Evolutionary conservation across 1,140 invertebrate species (phyloP), one percentile per base, ranked within the genome.

Genomic region (Mercenaria mercenaria): DNA sequence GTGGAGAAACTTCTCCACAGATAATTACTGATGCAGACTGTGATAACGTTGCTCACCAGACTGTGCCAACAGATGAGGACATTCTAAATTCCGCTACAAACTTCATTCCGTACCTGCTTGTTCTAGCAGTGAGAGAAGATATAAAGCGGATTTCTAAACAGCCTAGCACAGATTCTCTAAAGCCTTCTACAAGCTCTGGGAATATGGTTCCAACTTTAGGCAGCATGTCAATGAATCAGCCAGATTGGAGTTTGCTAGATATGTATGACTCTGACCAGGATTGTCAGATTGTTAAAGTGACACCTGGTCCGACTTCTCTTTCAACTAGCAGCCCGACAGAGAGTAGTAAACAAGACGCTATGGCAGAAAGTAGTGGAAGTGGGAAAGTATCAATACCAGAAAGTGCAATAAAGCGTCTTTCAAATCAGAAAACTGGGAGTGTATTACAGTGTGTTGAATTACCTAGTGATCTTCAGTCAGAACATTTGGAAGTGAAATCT

Each of bases 401-500:
- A 50, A 67, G 82, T 81, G 82, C 89, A 88, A 91, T 80, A 83
- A 69, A 74, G 29, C 64, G 72, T n/a, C 50, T 82, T 47, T 69
- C 67, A 52, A n/a, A n/a, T 76, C 64, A 84, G 59, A 69, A 77
- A 32, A 85, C 93, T 32, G 94, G 94, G 15, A 91, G 61, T 74
- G 92, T 95, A 29, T 80, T 95, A 50, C 94, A 95, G 85, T 96
- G 93, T 93, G 82, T 96, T 32, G 93, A 94, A 89, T 86, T 96
- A 10, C 95, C 95, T 13, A 79, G 86, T 41, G 81, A 90, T 20
- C 92, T 94, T 67, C 93, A 93, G 39, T 85, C 77, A 34, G 92
- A 94, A 50, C 82, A 90, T 41, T 88, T 94, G 52, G 91, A 93
- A 86, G 88, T 96, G 11, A 90, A 72, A 18, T 90, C 88, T 41